A percentile compares a stretch with the other conserved stretches of the same genome.
phyloP scores from a whole-genome alignment of 1,140 invertebrate species.

The Heliconius nattereri region DNA sequence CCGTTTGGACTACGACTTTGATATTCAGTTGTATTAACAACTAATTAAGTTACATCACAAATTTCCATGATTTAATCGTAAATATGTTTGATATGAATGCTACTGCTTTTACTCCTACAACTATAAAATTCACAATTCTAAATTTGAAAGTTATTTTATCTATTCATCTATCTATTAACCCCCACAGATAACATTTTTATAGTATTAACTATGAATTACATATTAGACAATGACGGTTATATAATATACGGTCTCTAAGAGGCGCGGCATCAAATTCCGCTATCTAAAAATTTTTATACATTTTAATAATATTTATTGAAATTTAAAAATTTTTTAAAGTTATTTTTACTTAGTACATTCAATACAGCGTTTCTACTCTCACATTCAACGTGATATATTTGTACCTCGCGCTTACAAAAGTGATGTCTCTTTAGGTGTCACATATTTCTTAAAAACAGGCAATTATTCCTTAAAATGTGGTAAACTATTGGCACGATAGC shows the following conservation, averaged over 20 bases:
- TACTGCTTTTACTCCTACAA: neutral
- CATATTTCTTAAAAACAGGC: conserved; percentile 22
- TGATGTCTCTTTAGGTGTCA: conserved; percentile 35
- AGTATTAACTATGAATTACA: too few species aligned
- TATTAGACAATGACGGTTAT: too few species aligned
- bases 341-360: neutral
- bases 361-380: neutral
- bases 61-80: neutral
- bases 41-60: conserved; percentile 12
- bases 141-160: neutral
- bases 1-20: neutral
- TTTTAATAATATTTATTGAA: too few species aligned
- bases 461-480: conserved; percentile 35
- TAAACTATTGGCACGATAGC: conserved; percentile 35
- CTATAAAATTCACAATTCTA: neutral
- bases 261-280: too few species aligned
- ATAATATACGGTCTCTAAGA: too few species aligned
- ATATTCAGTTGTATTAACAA: neutral
- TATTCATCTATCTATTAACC: neutral
- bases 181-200: too few species aligned
- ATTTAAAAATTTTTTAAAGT: neutral
- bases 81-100: neutral
- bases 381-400: conserved; percentile 3
- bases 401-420: neutral
- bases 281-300: too few species aligned